Conservation (phyloP, 2,113 vertebrate species). For the Hassar affinis region DNA sequence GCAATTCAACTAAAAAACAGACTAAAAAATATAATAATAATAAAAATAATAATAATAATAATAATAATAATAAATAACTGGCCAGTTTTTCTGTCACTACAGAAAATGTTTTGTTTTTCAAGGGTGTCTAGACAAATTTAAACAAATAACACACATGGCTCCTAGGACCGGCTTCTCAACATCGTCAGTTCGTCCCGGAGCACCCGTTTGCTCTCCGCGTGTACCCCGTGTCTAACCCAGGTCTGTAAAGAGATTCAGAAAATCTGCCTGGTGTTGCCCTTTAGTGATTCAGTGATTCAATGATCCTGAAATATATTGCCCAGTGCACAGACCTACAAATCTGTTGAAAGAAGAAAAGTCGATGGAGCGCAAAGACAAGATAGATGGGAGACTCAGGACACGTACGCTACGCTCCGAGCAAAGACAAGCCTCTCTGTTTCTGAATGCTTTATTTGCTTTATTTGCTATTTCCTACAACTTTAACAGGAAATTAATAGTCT, state of each 20-base stretch:
- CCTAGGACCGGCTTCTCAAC: not conserved
- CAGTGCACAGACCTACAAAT: constrained; percentile 22
- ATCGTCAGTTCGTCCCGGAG: too few relatives aligned
- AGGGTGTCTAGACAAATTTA: too few relatives aligned
- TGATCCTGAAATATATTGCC: constrained; percentile 12
- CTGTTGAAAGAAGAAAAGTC: constrained; percentile 7
- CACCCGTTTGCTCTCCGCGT: not conserved
- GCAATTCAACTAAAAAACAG: too few relatives aligned
- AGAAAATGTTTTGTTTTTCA: too few relatives aligned
- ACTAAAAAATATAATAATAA: too few relatives aligned
- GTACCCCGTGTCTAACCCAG: not conserved
- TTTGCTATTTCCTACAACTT: too few relatives aligned
- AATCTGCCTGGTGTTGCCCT: not conserved
- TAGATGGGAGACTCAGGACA: constrained; percentile 9
- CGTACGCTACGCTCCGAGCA: not conserved
- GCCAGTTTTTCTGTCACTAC: too few relatives aligned
- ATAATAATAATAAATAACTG: too few relatives aligned
- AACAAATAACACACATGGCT: too few relatives aligned
- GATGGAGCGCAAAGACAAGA: not conserved
- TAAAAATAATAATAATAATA: too few relatives aligned
- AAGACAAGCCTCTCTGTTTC: constrained; percentile 3
- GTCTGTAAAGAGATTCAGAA: constrained; percentile 11
- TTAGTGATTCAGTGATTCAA: constrained; percentile 20
- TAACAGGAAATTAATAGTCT: too few relatives aligned
- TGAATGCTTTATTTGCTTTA: too few relatives aligned